These are phyloP conservation scores for Drosophila borborema DNA, from an alignment of 2,888 invertebrate species.

Conservation along the genomic window DNA sequence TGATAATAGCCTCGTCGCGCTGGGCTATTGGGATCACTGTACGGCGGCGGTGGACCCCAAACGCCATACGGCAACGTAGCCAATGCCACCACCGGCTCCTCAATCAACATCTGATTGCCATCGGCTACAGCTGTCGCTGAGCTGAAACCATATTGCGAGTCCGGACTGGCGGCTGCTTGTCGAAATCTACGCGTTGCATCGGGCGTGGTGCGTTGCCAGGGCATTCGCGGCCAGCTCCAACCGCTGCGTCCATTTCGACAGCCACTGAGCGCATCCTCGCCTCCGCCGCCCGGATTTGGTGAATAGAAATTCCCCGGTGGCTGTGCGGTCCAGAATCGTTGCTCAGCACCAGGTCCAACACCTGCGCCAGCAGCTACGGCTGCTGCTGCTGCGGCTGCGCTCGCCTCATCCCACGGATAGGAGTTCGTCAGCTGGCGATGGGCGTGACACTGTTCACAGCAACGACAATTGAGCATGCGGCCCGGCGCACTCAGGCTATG, in stretches of 20 bases:
- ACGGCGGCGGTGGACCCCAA: constrained; percentile 96
- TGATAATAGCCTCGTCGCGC: constrained; percentile 86
- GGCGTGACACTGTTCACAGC: constrained; percentile 89
- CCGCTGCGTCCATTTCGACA: constrained; percentile 83
- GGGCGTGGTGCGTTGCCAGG: constrained; percentile 88
- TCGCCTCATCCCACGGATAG: constrained; percentile 87
- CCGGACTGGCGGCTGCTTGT: constrained; percentile 90
- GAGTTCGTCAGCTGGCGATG: constrained; percentile 87
- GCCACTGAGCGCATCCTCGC: constrained; percentile 75
- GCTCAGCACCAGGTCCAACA: constrained; percentile 57
- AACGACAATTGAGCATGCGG: constrained; percentile 86
- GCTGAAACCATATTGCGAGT: constrained; percentile 93
- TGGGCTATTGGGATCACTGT: constrained; percentile 92
- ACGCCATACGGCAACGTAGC: constrained; percentile 87
- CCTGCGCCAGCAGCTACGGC: constrained; percentile 84
- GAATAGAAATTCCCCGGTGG: constrained; percentile 92
- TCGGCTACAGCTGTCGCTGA: constrained; percentile 76
- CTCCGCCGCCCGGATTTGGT: constrained; percentile 92
- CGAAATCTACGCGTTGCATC: constrained; percentile 85
- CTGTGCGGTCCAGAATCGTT: constrained; percentile 86
- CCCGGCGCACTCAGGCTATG: constrained; percentile 82
- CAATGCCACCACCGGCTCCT: constrained; percentile 64
- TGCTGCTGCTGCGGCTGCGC: constrained; percentile 73
- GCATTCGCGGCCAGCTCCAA: constrained; percentile 90
- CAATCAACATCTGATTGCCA: constrained; percentile 74